Evolutionary conservation across 2,888 invertebrate genomes (phyloP).

Genomic region (Acleris laterana): DNA sequence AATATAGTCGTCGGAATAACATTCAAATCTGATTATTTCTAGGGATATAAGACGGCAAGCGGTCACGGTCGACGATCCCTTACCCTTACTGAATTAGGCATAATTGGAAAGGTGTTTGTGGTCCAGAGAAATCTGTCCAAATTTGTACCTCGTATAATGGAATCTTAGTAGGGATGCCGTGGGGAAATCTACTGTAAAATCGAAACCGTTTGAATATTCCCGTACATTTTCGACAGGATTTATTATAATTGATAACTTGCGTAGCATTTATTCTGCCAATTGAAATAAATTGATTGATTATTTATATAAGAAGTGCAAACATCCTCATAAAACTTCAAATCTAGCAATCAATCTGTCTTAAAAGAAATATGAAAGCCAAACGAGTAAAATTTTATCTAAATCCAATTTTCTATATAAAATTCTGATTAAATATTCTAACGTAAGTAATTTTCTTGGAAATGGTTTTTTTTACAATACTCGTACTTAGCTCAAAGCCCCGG

Average conservation of each 20-base stretch:
- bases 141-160: conserved; percentile 25
- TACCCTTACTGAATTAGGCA: conserved; percentile 26
- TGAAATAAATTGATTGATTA: no score
- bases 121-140: conserved; percentile 26
- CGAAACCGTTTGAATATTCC: conserved; percentile 15
- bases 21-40: conserved; percentile 2
- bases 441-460: no score
- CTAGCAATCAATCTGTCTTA: no score
- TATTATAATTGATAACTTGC: no score
- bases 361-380: no score
- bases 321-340: no score
- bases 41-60: conserved; percentile 7
- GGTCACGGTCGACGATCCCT: conserved; percentile 15
- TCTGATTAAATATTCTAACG: no score
- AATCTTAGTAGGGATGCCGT: conserved; percentile 11
- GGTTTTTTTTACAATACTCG: neutral
- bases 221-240: conserved; percentile 3
- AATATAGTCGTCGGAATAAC: conserved; percentile 11
- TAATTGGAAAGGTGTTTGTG: conserved; percentile 34
- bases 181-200: conserved; percentile 15
- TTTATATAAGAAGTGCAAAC: no score
- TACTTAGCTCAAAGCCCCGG: neutral
- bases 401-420: no score
- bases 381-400: no score
- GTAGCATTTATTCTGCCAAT: no score